Evolutionary conservation across 2,888 invertebrate species (phyloP).

Genomic region (Limnephilus lunatus): DNA sequence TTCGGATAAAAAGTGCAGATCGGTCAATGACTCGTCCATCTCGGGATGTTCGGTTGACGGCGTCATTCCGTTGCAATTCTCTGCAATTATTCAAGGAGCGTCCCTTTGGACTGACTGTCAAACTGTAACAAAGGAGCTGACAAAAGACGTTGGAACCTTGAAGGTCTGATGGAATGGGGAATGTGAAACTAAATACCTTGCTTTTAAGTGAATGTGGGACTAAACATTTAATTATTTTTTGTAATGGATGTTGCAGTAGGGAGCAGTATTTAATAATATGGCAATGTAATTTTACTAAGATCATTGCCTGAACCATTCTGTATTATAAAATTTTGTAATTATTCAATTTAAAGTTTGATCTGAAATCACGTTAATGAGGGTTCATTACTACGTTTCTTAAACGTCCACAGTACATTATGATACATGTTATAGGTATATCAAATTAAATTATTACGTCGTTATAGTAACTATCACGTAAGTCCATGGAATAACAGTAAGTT

Average conservation of each 20-base stretch:
- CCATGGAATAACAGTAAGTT: too few species aligned
- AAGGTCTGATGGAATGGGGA: neutral
- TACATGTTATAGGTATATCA: too few species aligned
- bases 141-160: neutral
- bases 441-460: too few species aligned
- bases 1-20: neutral
- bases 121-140: neutral
- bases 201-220: neutral
- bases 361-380: too few species aligned
- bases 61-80: neutral
- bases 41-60: conserved; percentile 2
- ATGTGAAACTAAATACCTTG: neutral
- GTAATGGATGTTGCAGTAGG: neutral
- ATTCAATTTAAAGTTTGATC: too few species aligned
- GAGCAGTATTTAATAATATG: neutral
- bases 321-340: too few species aligned
- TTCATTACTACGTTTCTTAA: too few species aligned
- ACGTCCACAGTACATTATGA: too few species aligned
- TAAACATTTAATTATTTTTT: neutral
- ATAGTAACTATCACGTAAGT: too few species aligned
- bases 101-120: conserved; percentile 2
- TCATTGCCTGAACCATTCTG: too few species aligned
- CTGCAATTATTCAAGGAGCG: neutral
- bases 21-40: conserved; percentile 2
- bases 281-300: neutral